Conservation (phyloP, 2,888 invertebrate species). For the Agrochola circellaris region DNA sequence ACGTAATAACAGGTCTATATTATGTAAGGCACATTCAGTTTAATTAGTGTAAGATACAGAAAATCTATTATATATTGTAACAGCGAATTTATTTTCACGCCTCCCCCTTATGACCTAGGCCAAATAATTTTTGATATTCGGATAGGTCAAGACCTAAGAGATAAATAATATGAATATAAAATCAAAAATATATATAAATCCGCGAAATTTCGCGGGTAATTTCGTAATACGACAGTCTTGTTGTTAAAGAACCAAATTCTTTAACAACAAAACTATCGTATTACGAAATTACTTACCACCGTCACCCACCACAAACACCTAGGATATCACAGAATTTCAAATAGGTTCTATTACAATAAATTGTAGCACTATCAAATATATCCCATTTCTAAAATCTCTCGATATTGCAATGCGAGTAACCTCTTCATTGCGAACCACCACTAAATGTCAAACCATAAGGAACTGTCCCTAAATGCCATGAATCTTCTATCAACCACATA, state of each 20-base stretch:
- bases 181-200: too few species aligned
- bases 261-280: neutral
- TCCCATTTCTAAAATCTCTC: neutral
- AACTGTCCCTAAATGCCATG: constrained; percentile 46
- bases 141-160: too few species aligned
- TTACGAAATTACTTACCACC: too few species aligned
- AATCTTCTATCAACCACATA: constrained; percentile 40
- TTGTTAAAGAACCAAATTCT: too few species aligned
- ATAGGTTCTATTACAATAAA: neutral
- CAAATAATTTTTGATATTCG: too few species aligned
- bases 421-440: neutral
- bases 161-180: too few species aligned
- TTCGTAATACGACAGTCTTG: too few species aligned
- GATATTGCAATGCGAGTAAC: constrained; percentile 9
- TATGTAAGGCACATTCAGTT: neutral
- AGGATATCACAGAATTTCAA: neutral
- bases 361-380: neutral
- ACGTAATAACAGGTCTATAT: neutral
- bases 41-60: neutral
- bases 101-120: too few species aligned
- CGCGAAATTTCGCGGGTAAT: too few species aligned
- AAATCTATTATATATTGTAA: too few species aligned
- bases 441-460: constrained; percentile 41
- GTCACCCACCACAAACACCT: neutral
- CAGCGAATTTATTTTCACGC: too few species aligned